Conservation (phyloP, 2,113 vertebrate genomes). For the Colius striatus region DNA sequence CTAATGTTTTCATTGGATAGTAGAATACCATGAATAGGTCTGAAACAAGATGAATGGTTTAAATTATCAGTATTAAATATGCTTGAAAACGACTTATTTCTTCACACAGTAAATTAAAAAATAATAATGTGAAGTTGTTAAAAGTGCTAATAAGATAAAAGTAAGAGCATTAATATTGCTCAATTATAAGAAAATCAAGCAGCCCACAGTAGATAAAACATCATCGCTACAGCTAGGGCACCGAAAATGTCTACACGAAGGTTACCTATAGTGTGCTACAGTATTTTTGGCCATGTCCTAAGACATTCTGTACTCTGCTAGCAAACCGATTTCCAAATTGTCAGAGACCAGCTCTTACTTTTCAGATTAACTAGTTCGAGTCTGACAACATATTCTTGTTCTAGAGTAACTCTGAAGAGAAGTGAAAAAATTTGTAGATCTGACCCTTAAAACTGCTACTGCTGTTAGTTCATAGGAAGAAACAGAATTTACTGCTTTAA, state of each 20-base stretch:
- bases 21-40: background rate
- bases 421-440: background rate
- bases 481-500: background rate
- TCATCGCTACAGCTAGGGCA: background rate
- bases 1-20: background rate
- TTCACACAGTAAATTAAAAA: background rate
- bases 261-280: background rate
- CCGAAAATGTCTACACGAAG: background rate
- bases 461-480: background rate
- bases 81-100: background rate
- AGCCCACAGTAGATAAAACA: background rate
- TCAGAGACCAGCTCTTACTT: background rate
- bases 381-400: background rate
- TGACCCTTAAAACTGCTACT: background rate
- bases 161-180: background rate
- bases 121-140: background rate
- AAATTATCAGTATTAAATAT: background rate
- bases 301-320: background rate
- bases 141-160: background rate
- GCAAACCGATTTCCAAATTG: background rate
- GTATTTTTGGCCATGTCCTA: background rate
- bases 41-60: background rate
- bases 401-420: background rate
- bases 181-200: background rate
- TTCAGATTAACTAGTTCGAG: background rate